These are phyloP conservation scores for Glyphotaelius pellucidus DNA, from an alignment of 2,888 invertebrate genomes.

Conservation along the genomic window DNA sequence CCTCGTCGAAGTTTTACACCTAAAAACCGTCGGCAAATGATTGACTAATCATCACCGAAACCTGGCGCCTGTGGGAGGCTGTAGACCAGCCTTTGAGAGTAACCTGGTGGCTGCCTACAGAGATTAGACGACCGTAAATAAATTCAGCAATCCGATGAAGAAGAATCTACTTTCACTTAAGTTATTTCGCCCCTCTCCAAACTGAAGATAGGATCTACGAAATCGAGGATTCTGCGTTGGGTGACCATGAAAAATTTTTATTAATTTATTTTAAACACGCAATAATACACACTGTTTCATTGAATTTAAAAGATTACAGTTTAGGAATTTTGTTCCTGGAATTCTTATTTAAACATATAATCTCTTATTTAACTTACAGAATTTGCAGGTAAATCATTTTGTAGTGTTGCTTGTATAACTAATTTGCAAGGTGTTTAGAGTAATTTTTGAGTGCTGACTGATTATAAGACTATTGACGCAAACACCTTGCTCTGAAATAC, in stretches of 20 bases:
- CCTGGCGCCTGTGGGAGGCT: neutral
- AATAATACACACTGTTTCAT: too few relatives aligned
- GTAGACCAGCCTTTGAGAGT: neutral
- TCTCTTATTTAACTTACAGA: too few relatives aligned
- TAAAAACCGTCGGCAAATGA: neutral
- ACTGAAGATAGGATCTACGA: neutral
- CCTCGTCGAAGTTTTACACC: neutral
- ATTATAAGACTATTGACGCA: too few relatives aligned
- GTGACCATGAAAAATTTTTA: neutral
- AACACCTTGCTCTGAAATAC: too few relatives aligned
- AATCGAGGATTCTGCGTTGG: neutral
- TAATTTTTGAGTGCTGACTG: too few relatives aligned
- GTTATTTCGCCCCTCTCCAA: neutral
- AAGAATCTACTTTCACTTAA: conserved; percentile 11
- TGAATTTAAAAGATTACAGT: too few relatives aligned
- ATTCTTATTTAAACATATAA: too few relatives aligned
- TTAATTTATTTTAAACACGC: too few relatives aligned
- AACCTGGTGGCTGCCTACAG: neutral
- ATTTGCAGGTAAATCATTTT: too few relatives aligned
- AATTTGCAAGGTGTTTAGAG: too few relatives aligned
- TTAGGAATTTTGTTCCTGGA: too few relatives aligned
- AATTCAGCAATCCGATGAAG: neutral
- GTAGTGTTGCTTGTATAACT: too few relatives aligned
- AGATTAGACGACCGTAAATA: neutral
- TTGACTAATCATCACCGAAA: neutral